Conservation (phyloP, 2,113 vertebrate genomes). For the Tricholaema leucomelas region DNA sequence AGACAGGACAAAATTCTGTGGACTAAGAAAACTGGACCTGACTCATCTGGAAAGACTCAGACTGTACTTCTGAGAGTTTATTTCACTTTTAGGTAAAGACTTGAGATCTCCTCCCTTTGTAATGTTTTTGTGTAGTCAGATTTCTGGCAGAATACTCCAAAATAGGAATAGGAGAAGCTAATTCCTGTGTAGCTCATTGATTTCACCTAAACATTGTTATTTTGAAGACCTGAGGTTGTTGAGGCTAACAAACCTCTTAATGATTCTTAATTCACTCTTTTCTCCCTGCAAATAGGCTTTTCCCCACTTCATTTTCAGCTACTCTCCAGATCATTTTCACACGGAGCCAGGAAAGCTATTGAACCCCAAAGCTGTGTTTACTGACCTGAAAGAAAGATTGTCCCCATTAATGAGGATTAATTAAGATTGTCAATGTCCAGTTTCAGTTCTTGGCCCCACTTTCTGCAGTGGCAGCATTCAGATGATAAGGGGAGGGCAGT, state of each 20-base stretch:
- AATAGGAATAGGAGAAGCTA: fast-evolving
- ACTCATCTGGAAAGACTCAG: not conserved
- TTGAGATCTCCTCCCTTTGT: not conserved
- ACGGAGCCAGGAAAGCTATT: not conserved
- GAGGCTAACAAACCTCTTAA: not conserved
- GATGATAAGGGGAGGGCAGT: not conserved
- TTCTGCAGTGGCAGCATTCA: not conserved
- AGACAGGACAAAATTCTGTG: not conserved
- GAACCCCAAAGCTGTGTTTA: not conserved
- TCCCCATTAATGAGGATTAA: not conserved
- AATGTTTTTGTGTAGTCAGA: fast-evolving
- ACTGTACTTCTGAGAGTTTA: not conserved
- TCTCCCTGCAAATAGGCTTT: not conserved
- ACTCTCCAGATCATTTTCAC: not conserved
- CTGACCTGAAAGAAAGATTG: not conserved
- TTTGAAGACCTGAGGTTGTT: not conserved
- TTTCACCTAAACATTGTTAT: fast-evolving
- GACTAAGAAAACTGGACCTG: not conserved
- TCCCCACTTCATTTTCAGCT: not conserved
- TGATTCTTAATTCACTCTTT: not conserved
- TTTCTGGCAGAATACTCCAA: not conserved
- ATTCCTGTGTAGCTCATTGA: not conserved
- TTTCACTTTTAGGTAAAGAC: not conserved
- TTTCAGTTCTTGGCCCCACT: not conserved
- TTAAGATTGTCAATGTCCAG: not conserved